A percentile compares a stretch with the other conserved stretches of the same genome.
These are phyloP conservation scores for Heliconius nattereri DNA, from an alignment of 1,140 invertebrate genomes.

Conservation along the genomic window DNA sequence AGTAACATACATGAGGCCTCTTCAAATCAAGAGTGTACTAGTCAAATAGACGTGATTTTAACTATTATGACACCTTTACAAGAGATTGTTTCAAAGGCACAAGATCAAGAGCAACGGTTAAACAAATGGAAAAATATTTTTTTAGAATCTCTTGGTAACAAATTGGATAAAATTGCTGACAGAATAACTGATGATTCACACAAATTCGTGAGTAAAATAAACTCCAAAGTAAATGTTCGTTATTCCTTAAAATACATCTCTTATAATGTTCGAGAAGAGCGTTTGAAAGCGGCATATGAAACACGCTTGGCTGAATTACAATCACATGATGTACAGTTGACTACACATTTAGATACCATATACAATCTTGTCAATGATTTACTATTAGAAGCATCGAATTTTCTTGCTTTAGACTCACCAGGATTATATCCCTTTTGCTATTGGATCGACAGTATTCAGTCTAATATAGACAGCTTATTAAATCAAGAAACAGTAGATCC, in stretches of 20 bases:
- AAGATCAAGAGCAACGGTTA: constrained; percentile 57
- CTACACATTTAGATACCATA: constrained; percentile 62
- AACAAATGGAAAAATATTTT: constrained; percentile 65
- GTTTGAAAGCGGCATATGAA: constrained; percentile 53
- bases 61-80: constrained; percentile 39
- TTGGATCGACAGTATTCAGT: constrained; percentile 53
- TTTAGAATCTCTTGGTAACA: constrained; percentile 59
- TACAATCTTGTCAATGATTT: constrained; percentile 51
- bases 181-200: constrained; percentile 51
- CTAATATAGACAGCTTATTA: constrained; percentile 48
- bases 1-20: neutral
- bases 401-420: constrained; percentile 49
- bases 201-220: constrained; percentile 58
- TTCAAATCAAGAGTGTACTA: neutral
- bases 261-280: constrained; percentile 58
- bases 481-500: constrained; percentile 43
- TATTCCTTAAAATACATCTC: constrained; percentile 61
- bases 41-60: neutral
- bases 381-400: constrained; percentile 52
- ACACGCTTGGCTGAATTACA: constrained; percentile 54
- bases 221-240: constrained; percentile 52
- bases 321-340: constrained; percentile 55
- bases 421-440: constrained; percentile 59
- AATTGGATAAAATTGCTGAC: constrained; percentile 51
- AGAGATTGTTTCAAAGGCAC: constrained; percentile 55